Base-by-base conservation (phyloP, 2,888 invertebrate species). In the Xanthorhoe designata region DNA sequence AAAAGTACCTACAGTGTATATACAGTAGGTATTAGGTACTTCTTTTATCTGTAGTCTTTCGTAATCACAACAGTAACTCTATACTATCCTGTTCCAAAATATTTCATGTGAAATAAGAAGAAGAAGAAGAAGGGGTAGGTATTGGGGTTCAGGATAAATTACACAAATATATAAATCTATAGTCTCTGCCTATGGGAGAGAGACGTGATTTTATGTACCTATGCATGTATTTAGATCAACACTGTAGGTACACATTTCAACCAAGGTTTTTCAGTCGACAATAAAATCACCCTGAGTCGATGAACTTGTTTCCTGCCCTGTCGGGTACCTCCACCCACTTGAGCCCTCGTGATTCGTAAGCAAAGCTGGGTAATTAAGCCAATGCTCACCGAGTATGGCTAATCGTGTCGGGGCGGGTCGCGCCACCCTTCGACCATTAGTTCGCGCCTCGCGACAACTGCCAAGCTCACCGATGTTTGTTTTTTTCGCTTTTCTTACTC, bases 321-420 rank as follows among this genome's bases (percentile, higher is more conserved):
- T 18, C 19, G 3, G 9, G 51, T 51, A 19, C 57, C 45, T 42
- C 45, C 64, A 63, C 67, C 61, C 54, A 56, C 32, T 64, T 10
- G 38, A 55, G 57, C 66, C 68, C 73, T 60, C 64, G 68, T 68
- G 63, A 61, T 61, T 66, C 62, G 68, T 59, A 66, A 65, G 59
- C 53, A 64, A 55, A 70, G 60, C 75, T 75, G 70, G 76, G 75
- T 84, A 85, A 85, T 85, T 84, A 67, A 55, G 81, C 74, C 68
- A 66, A 77, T 76, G 82, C 78, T 84, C 83, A 84, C 79, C 82
- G 84, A 80, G 73, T 60, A 72, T 69, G 68, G 68, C 72, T 79
- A 78, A 80, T 77, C 77, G 77, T 77, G 77, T 77, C 61, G 56
- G 74, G 77, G 73, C 71, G 75, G 74, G 70, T 50, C 75, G 64